phyloP scores from a whole-genome alignment of 1,140 invertebrate species.

The Penaeus japonicus region DNA sequence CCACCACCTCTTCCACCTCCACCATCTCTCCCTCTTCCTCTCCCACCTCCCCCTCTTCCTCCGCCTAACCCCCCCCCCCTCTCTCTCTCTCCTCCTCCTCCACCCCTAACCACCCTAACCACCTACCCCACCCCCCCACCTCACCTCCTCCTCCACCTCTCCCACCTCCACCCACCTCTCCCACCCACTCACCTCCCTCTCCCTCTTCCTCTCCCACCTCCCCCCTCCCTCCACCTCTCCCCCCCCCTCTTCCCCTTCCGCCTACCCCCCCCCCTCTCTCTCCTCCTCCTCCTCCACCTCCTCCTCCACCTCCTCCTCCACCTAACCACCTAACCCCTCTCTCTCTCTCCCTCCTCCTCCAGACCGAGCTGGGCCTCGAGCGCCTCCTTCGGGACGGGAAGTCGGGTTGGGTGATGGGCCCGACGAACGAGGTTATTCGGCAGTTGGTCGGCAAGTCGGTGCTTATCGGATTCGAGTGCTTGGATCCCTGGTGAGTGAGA shows the following conservation, averaged over 20 bases:
- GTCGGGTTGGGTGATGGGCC: slow-evolving; percentile 40
- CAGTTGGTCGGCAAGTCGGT: slow-evolving; percentile 26
- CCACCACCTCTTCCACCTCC: not conserved
- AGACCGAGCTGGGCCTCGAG: slow-evolving; percentile 23
- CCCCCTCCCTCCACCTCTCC: not conserved
- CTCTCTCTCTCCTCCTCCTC: not conserved
- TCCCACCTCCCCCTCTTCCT: not conserved
- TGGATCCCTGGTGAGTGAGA: slow-evolving; percentile 24
- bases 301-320: not conserved
- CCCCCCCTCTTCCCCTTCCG: not conserved
- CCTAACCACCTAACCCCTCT: no score
- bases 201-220: not conserved
- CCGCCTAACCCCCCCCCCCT: not conserved
- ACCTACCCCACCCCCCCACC: not conserved
- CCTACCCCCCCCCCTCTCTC: not conserved
- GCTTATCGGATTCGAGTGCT: slow-evolving; percentile 10
- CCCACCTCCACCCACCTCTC: no score
- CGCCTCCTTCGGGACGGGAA: not conserved
- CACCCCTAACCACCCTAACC: no score
- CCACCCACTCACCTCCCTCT: no score
- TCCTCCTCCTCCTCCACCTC: not conserved
- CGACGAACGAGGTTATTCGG: slow-evolving; percentile 34
- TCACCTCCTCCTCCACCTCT: not conserved
- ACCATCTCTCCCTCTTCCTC: not conserved
- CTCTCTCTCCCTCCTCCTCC: not conserved